Evolutionary conservation across 2,797 vertebrate genomes (phyloP), one percentile per base, ranked within the genome.

Genomic region (Margarornis squamiger): DNA sequence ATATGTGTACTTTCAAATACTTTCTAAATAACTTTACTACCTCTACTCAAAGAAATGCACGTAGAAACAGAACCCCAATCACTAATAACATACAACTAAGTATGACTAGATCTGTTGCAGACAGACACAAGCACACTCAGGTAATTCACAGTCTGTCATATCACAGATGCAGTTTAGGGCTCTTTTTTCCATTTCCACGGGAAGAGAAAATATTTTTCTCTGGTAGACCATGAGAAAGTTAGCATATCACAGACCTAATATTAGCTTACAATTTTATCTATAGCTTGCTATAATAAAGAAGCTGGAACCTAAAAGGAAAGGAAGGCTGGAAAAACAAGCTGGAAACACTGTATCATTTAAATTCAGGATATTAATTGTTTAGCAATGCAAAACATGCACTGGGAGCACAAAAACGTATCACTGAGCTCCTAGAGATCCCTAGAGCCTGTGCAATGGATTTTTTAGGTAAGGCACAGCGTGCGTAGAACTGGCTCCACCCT

Each of bases 251-350:
- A 34, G 21, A 72, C 3, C 3, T 46, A n/a, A 1, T 19, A 68
- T 7, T 43, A 78, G 26, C 51, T 54, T 45, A 15, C 17, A 68
- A 15, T 51, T 80, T 85, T 66, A 76, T 48, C 67, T 73, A 6
- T 48, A 80, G 3, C 22, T 51, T 0, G 0, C 34, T 38, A n/a
- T 8, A 86, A 80, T 3, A 52, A 11, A 62, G 5, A 78, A 55
- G 30, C 12, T 70, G 7, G 7, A 83, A 82, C 12, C 24, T 32
- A 39, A 78, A 81, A 55, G 9, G 6, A 78, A 54, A 63, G 76
- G 4, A 13, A 38, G 17, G 5, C 13, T 27, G 9, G 16, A 68
- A 72, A 63, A 74, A 23, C 14, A 73, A 76, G 38, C 32, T 41
- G 19, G 38, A 52, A 77, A 49, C 10, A 36, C 14, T 22, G 54